These are phyloP conservation scores for Lasiurus cinereus DNA, from an alignment of 2,113 vertebrate genomes.

Conservation along the genomic window DNA sequence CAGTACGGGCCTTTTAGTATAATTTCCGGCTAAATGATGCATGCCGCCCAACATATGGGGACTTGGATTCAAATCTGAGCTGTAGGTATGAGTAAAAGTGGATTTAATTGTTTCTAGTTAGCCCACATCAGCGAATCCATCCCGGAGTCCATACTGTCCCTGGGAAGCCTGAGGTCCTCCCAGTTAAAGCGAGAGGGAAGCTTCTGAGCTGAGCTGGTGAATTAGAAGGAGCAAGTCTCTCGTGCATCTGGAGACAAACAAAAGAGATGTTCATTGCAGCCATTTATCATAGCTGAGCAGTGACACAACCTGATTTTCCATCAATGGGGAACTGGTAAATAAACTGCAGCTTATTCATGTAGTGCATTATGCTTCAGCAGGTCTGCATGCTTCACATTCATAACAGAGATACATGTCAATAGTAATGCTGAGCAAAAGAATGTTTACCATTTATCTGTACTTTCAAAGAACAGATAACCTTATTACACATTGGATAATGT, in stretches of 20 bases:
- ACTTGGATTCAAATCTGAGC: slow-evolving; percentile 23
- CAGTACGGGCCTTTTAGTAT: background rate
- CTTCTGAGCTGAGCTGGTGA: background rate
- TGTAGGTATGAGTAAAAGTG: background rate
- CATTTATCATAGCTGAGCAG: background rate
- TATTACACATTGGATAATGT: background rate
- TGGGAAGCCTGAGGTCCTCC: too few relatives aligned
- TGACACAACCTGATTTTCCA: background rate
- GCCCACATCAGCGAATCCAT: background rate
- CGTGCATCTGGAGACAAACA: rapidly evolving
- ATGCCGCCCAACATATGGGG: background rate
- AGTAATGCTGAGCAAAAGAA: background rate
- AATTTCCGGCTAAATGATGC: slow-evolving; percentile 57
- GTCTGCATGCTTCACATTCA: background rate
- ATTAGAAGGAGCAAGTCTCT: background rate
- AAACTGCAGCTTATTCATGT: background rate
- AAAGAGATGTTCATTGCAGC: background rate
- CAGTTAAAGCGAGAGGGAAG: background rate
- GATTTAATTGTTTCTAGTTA: background rate
- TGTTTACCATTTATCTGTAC: background rate
- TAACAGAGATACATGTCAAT: background rate
- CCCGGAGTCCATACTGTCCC: rapidly evolving
- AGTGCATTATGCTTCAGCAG: background rate
- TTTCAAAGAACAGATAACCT: background rate
- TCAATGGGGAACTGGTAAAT: background rate